Conservation (phyloP, 2,888 invertebrate species). For the Apotomis capreana region DNA sequence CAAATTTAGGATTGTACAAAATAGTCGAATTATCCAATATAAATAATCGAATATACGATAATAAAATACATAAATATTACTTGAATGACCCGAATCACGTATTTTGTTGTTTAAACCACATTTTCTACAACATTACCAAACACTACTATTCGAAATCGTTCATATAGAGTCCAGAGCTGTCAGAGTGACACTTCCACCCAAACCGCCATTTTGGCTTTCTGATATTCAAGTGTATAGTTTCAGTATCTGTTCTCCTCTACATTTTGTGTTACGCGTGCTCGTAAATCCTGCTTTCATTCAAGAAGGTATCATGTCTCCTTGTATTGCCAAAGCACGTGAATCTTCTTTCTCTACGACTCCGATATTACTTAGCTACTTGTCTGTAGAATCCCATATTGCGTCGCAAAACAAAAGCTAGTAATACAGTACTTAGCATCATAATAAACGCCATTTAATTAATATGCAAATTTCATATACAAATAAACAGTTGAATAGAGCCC, state of each 20-base stretch:
- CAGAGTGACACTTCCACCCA: too few relatives aligned
- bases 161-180: too few relatives aligned
- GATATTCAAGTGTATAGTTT: neutral
- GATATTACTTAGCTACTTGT: neutral
- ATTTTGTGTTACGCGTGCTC: neutral
- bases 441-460: constrained; percentile 54
- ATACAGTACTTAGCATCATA: constrained; percentile 26
- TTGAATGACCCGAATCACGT: too few relatives aligned
- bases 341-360: neutral
- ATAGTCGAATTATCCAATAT: too few relatives aligned
- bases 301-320: neutral
- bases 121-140: too few relatives aligned
- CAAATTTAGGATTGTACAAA: too few relatives aligned
- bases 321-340: neutral
- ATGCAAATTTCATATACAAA: constrained; percentile 45
- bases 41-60: too few relatives aligned
- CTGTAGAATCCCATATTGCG: neutral
- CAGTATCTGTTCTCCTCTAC: neutral
- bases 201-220: neutral
- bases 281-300: too few relatives aligned
- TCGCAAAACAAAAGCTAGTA: constrained; percentile 24
- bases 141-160: too few relatives aligned
- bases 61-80: too few relatives aligned
- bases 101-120: too few relatives aligned
- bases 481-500: constrained; percentile 50